phyloP scores from a whole-genome alignment of 2,888 invertebrate species.

The Cecidostiba fungosa region DNA sequence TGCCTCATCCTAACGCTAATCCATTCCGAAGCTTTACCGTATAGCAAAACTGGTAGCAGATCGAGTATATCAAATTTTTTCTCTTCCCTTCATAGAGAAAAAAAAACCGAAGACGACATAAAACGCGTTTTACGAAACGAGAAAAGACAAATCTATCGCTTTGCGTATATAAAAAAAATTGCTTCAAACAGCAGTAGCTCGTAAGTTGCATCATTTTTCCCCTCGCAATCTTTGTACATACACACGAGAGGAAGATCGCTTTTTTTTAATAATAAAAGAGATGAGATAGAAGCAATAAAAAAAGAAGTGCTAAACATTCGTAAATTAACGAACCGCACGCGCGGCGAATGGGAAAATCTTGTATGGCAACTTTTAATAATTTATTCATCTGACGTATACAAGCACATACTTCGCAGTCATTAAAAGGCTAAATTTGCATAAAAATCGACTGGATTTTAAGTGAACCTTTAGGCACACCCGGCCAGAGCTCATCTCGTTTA shows the following conservation, averaged over 20 bases:
- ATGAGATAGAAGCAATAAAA: constrained; percentile 16
- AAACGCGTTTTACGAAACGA: not conserved
- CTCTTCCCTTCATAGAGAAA: not conserved
- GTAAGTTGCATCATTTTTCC: constrained; percentile 5
- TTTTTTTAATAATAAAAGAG: not conserved
- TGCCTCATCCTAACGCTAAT: not conserved
- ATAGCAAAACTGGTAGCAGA: not conserved
- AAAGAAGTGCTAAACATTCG: constrained; percentile 27
- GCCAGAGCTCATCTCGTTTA: not conserved
- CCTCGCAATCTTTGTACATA: not conserved
- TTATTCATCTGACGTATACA: constrained; percentile 49
- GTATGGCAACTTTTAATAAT: constrained; percentile 49
- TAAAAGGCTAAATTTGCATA: constrained; percentile 48
- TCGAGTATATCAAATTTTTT: not conserved
- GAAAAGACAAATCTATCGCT: not conserved
- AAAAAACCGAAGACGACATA: not conserved
- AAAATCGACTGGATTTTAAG: constrained; percentile 43
- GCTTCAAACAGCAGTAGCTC: not conserved
- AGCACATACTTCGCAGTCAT: constrained; percentile 5
- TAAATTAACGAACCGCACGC: constrained; percentile 17
- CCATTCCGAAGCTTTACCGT: not conserved
- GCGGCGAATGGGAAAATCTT: constrained; percentile 45
- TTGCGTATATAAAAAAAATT: not conserved
- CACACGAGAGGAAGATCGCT: not conserved
- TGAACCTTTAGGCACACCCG: not conserved